Percentiles rank a stretch among this genome's conserved stretches.
Conservation (phyloP, 2,113 vertebrate genomes). For the Anseranas semipalmata region DNA sequence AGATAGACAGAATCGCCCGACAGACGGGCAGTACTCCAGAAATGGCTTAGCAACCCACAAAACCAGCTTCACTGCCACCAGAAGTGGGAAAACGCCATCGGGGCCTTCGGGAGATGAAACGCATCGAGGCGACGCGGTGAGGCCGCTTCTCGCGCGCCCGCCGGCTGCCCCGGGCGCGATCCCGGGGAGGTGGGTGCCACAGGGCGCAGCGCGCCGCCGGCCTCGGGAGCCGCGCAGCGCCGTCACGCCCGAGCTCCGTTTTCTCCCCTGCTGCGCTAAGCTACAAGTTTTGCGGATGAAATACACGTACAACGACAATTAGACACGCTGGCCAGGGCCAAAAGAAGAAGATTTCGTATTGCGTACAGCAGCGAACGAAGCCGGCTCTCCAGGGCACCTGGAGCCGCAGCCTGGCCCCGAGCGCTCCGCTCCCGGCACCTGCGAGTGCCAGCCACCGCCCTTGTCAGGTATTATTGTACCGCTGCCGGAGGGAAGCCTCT, state of each 20-base stretch:
- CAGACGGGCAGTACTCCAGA: not conserved
- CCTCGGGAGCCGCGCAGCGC: not conserved
- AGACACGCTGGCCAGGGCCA: too few species aligned
- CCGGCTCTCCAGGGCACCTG: too few species aligned
- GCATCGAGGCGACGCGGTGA: not conserved
- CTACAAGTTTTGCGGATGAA: too few species aligned
- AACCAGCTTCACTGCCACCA: not conserved
- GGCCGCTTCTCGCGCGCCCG: too few species aligned
- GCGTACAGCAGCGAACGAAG: not conserved
- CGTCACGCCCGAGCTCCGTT: not conserved
- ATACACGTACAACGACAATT: not conserved
- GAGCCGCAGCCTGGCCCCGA: too few species aligned
- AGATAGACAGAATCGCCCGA: not conserved
- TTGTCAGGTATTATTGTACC: not conserved
- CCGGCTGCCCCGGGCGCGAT: too few species aligned
- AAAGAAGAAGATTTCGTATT: too few species aligned
- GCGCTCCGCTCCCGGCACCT: too few species aligned
- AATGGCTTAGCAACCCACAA: too few species aligned
- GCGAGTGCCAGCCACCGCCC: too few species aligned
- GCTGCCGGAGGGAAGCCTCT: not conserved
- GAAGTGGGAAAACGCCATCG: not conserved
- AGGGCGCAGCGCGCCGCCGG: too few species aligned
- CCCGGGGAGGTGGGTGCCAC: too few species aligned
- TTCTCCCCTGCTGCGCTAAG: not conserved
- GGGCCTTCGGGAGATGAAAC: not conserved